A percentile compares a stretch with the other conserved stretches of the same genome.
Evolutionary conservation across 2,113 vertebrate species (phyloP).

Genomic region (Cochlearius cochlearius): DNA sequence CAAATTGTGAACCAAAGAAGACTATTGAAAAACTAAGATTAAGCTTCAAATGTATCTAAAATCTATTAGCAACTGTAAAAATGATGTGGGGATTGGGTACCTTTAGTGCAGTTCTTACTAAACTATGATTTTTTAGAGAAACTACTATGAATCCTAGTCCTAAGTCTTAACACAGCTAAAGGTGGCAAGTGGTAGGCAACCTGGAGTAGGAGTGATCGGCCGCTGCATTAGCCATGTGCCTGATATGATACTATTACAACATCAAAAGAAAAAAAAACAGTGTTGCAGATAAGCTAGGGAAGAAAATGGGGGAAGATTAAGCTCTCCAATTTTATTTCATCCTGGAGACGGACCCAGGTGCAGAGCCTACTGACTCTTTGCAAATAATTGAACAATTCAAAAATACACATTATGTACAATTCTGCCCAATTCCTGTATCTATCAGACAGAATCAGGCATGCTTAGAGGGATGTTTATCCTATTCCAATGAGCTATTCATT

Average conservation of each 20-base stretch:
- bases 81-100: fast-evolving
- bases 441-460: background rate
- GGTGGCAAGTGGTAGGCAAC: background rate
- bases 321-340: background rate
- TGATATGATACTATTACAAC: background rate
- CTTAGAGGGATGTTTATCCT: background rate
- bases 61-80: background rate
- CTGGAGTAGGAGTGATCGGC: background rate
- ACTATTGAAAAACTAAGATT: background rate
- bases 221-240: background rate
- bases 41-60: background rate
- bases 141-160: background rate
- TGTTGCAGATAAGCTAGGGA: background rate
- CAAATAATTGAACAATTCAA: background rate
- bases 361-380: background rate
- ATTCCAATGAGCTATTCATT: background rate
- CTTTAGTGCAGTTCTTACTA: background rate
- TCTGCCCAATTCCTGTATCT: background rate
- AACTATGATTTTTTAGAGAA: background rate
- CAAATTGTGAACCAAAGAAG: background rate
- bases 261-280: background rate
- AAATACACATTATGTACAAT: background rate
- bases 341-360: background rate
- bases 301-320: background rate
- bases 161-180: background rate